Conservation (phyloP, 2,113 vertebrate species). For the Upupa epops region DNA sequence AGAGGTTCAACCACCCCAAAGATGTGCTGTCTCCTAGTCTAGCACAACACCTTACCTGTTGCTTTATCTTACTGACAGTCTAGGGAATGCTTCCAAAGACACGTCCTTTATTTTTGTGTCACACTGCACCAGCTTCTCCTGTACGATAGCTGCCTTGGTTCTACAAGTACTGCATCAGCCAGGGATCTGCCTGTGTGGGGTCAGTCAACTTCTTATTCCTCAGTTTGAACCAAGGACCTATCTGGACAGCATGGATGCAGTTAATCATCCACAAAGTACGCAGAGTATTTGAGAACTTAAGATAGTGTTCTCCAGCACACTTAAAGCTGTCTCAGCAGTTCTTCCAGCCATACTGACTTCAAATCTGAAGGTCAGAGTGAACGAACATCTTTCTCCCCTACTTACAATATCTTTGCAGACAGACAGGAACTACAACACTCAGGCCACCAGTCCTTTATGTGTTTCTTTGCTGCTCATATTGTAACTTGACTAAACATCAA, state of each 20-base stretch:
- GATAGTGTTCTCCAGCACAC: fast-evolving
- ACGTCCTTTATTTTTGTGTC: not conserved
- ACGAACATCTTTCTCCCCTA: not conserved
- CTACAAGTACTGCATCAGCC: fast-evolving
- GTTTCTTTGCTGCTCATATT: fast-evolving
- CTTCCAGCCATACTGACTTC: no score
- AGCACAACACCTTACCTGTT: not conserved
- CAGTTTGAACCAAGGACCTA: not conserved
- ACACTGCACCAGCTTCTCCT: not conserved
- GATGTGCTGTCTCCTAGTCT: not conserved
- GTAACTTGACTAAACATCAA: no score
- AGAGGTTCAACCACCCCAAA: not conserved
- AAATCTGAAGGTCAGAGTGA: not conserved
- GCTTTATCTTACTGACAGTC: not conserved
- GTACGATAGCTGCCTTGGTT: no score
- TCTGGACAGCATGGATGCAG: not conserved
- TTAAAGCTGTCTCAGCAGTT: no score
- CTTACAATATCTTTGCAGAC: not conserved
- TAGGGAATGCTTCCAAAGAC: not conserved
- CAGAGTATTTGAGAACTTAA: not conserved
- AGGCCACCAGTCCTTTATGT: no score
- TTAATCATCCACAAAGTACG: fast-evolving
- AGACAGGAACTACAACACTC: fast-evolving
- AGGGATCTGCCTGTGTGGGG: not conserved
- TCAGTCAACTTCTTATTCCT: not conserved